Evolutionary conservation across 37 sponge, comb jelly and placozoan genomes (phyloP), one percentile per base, ranked within the genome.

Genomic region (Axinella damicornis): DNA sequence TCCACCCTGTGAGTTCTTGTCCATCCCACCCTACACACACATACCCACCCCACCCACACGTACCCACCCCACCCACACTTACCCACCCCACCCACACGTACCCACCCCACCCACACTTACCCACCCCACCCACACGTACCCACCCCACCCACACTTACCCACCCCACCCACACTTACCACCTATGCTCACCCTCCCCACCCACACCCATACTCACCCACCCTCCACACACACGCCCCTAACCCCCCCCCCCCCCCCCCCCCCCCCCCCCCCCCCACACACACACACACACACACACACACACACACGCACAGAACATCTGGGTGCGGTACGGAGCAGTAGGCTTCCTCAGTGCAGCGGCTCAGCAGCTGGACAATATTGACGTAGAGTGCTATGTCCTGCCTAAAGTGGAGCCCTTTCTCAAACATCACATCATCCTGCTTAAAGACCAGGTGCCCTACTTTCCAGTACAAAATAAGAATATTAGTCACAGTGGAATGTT

Each of bases 311-410:
- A 95, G 95, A 94, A 98, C 73, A 72, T 94, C 20, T 98, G 98
- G 98, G 81, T 94, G 30, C 65, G 95, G 19, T 94, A 98, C 80
- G 88, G 86, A 13, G 84, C 93, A 18, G 90, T 96, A 0, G 96
- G 98, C 15, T 95, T 96, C 63, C 73, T 98, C 21, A 61, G 71
- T 0, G 74, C 87, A 11, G 81, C 71, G 1, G 84, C 84, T 61
- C 18, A 60, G 11, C 83, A 90, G 34, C 74, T 96, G 53, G 92
- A 90, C 59, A 57, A 76, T 0, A 81, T 96, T 37, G 98, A 98
- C 77, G 69, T 75, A 0, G 76, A 89, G 77, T 98, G 98, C 65
- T 93, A 83, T 62, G 61, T 98, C 4, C 66, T 82, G 17, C 96
- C 92, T 1, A 54, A 60, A 19, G 73, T 98, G 2, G 76, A 78